Evolutionary conservation across 2,888 invertebrate genomes (phyloP), one percentile per base, ranked within the genome.

Genomic region (Adela reaumurella): DNA sequence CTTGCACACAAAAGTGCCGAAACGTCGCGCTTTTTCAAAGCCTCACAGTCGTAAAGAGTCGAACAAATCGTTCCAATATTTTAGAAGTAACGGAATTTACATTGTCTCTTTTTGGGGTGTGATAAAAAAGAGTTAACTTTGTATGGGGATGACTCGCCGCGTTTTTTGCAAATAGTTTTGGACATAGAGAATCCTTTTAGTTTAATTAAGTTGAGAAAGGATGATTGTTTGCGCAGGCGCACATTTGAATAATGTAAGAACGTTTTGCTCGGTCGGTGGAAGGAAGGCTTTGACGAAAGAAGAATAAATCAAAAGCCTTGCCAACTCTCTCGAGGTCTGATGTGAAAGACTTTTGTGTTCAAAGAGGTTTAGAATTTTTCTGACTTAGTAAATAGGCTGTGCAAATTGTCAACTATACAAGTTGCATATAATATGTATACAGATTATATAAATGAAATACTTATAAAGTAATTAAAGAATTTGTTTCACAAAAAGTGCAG

Each of bases 21-120:
- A 52, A 58, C 59, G 59, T 49, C 62, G 52, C 58, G 29, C 60
- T 65, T 63, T n/a, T 63, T 76, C 74, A 76, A 74, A 74, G 71
- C 68, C 63, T 63, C 67, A 65, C 62, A 65, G 62, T 63, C 67
- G 65, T 62, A 67, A 62, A 65, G 65, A 52, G 52, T 68, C 70
- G 69, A 70, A 62, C 62, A 58, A 56, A 62, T 64, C 62, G 74
- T 70, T 70, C 65, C 58, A 74, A 73, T 73, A 67, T 66, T 60
- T 57, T 60, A 59, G 46, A 57, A 53, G 51, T 65, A 74, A 74
- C 74, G 70, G 74, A 35, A 14, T 35, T 8, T 8, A 14, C 35
- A 14, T 35, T 35, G 6, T 8, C 14, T 35, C 14, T 35, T 35
- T 35, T 35, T 35, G 6, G 3, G 3, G 14, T 35, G 6, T 8